Percentiles rank a stretch among this genome's conserved stretches.
Evolutionary conservation across 2,888 invertebrate genomes (phyloP).

Genomic region (Cheilosia vulpina): DNA sequence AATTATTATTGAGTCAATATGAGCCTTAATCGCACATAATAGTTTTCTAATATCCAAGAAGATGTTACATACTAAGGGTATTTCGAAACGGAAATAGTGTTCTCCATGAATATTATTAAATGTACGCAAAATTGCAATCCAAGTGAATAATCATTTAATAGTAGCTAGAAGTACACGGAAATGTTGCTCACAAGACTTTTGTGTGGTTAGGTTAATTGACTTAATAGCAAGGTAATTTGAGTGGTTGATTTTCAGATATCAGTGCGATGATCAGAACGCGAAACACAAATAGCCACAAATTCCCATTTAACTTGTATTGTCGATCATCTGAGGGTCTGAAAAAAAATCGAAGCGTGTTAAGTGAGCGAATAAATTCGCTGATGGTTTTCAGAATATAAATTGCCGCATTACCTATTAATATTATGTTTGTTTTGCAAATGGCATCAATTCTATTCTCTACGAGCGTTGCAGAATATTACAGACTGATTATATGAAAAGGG

Average conservation of each 20-base stretch:
- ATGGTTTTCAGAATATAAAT: slow-evolving; percentile 10
- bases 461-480: not conserved
- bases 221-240: slow-evolving; percentile 33
- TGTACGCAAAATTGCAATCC: slow-evolving; percentile 12
- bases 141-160: slow-evolving; percentile 1
- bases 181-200: not conserved
- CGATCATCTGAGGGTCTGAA: not conserved
- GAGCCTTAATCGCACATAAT: not conserved
- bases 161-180: slow-evolving; percentile 1
- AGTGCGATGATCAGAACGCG: slow-evolving; percentile 20
- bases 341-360: not conserved
- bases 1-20: slow-evolving; percentile 3
- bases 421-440: not conserved
- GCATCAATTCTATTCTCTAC: not conserved
- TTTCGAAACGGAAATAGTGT: slow-evolving; percentile 13
- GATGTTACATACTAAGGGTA: slow-evolving; percentile 2
- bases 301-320: slow-evolving; percentile 31
- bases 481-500: too few species aligned
- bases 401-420: not conserved
- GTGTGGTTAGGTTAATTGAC: slow-evolving; percentile 30
- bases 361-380: not conserved
- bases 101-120: not conserved
- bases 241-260: slow-evolving; percentile 19
- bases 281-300: slow-evolving; percentile 43
- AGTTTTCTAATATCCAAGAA: not conserved